A percentile compares a stretch with the other conserved stretches of the same genome.
These are phyloP conservation scores for Trematocara zebra DNA, from an alignment of 2,113 vertebrate genomes.

Conservation along the genomic window DNA sequence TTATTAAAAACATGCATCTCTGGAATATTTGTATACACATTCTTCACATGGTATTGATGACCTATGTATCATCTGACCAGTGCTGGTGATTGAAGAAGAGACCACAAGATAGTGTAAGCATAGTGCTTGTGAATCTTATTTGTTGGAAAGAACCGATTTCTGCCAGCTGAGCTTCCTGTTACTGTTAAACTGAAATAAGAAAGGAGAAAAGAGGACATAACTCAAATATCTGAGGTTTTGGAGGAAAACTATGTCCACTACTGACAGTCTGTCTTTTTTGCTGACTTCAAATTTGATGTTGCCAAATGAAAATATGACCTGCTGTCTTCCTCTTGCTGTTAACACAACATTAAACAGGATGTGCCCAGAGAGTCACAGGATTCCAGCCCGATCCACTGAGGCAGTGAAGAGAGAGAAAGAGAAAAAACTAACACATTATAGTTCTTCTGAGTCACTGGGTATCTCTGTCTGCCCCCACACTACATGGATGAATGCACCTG, in stretches of 20 bases:
- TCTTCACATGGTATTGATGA: conserved; percentile 49
- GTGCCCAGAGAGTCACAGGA: conserved; percentile 12
- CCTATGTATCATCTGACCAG: conserved; percentile 58
- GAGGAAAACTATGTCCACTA: background rate
- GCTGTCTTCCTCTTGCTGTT: conserved; percentile 17
- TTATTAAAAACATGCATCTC: conserved; percentile 52
- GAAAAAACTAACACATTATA: conserved; percentile 3
- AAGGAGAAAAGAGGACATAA: background rate
- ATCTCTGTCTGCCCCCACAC: conserved; percentile 23
- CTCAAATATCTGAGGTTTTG: background rate
- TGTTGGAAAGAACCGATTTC: conserved; percentile 19
- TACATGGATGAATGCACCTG: conserved; percentile 22
- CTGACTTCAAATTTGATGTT: conserved; percentile 14
- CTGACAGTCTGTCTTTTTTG: background rate
- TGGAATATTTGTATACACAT: conserved; percentile 57
- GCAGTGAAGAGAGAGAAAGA: conserved; percentile 10
- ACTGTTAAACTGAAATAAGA: conserved; percentile 37
- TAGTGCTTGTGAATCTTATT: background rate
- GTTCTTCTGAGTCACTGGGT: conserved; percentile 50
- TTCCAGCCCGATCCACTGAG: conserved; percentile 11
- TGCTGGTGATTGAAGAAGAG: conserved; percentile 51
- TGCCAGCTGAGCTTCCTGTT: conserved; percentile 29
- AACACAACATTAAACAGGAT: conserved; percentile 35
- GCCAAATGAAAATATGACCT: conserved; percentile 24
- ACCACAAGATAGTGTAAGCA: conserved; percentile 9